Evolutionary conservation across 2,888 invertebrate genomes (phyloP).

Genomic region (Sthenelais limicola): DNA sequence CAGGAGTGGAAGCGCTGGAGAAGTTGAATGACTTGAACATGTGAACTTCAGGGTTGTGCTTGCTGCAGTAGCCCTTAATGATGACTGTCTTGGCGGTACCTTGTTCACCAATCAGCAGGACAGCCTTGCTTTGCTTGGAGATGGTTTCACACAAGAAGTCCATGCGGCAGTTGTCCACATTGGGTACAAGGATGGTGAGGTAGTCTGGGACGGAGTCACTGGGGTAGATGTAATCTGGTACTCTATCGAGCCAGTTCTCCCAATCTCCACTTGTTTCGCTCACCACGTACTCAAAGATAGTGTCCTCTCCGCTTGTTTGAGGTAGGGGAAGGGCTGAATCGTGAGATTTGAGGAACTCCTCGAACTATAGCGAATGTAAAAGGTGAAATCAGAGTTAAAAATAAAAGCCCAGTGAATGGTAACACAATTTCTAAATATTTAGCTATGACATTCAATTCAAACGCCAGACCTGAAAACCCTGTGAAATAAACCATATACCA

Average conservation of each 20-base stretch:
- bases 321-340: conserved; percentile 64
- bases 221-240: conserved; percentile 67
- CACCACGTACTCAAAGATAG: conserved; percentile 71
- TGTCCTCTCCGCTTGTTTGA: conserved; percentile 65
- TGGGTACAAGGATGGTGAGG: conserved; percentile 71
- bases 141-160: conserved; percentile 71
- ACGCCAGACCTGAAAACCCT: too few species aligned
- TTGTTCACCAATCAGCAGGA: conserved; percentile 75
- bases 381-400: background rate
- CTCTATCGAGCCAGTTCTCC: conserved; percentile 90
- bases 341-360: conserved; percentile 61
- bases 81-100: conserved; percentile 98
- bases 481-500: too few species aligned
- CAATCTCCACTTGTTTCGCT: conserved; percentile 75
- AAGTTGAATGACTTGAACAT: conserved; percentile 94
- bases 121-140: conserved; percentile 71
- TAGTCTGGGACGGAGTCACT: conserved; percentile 69
- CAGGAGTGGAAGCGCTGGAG: conserved; percentile 95
- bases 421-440: too few species aligned
- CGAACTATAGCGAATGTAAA: conserved; percentile 59
- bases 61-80: conserved; percentile 96
- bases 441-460: too few species aligned
- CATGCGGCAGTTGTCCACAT: conserved; percentile 72
- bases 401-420: too few species aligned
- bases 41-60: conserved; percentile 84